A percentile compares a stretch with the other conserved stretches of the same genome.
Conservation (phyloP, 2,113 vertebrate species). For the Forbesichthys papilliferus region DNA sequence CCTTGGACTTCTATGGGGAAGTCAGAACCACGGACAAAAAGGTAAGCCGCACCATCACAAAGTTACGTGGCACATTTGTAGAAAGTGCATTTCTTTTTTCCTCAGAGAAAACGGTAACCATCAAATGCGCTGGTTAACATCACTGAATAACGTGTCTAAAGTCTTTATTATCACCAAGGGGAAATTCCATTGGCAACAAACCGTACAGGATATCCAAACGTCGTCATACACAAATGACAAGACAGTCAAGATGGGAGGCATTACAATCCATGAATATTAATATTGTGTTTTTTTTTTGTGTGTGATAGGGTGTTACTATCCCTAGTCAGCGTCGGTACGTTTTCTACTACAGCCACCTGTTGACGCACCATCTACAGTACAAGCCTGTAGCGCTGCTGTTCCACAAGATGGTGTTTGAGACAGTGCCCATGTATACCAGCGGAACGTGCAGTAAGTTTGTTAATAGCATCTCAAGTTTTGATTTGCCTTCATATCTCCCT, state of each 20-base stretch:
- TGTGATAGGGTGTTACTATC: conserved; percentile 92
- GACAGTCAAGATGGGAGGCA: too few species aligned
- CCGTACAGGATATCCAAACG: too few species aligned
- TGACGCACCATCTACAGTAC: conserved; percentile 94
- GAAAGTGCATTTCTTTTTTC: too few species aligned
- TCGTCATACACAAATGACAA: too few species aligned
- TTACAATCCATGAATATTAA: background rate
- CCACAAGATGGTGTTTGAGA: conserved; percentile 99
- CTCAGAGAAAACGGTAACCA: too few species aligned
- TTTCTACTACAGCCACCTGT: conserved; percentile 96
- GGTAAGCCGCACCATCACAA: conserved; percentile 68
- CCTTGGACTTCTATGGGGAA: conserved; percentile 96
- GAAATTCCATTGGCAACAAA: background rate
- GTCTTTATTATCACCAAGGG: too few species aligned
- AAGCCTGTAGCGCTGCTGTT: conserved; percentile 95
- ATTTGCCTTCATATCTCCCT: background rate
- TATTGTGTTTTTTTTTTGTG: background rate
- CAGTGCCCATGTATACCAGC: conserved; percentile 96
- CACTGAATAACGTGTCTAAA: too few species aligned
- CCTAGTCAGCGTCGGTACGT: conserved; percentile 97
- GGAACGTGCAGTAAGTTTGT: conserved; percentile 93
- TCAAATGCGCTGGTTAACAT: too few species aligned
- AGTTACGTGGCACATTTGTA: too few species aligned
- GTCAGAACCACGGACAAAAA: conserved; percentile 98
- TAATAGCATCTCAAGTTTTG: background rate